Base-by-base conservation (phyloP, 1,140 invertebrate species). In the Drosophila bocqueti region DNA sequence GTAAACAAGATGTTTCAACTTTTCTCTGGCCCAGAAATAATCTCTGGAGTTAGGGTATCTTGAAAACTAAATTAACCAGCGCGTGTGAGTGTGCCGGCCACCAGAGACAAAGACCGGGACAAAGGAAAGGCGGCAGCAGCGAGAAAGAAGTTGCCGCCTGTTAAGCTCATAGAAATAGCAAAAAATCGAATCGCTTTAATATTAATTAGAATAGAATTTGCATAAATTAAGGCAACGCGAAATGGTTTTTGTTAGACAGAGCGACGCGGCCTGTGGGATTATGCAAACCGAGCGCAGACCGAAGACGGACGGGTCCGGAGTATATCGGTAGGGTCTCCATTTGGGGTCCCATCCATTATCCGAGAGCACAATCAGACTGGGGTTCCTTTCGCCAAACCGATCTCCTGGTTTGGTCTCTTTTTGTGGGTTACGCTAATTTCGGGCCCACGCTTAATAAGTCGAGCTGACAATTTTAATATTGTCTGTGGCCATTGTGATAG, bases 181-280 rank as follows among this genome's bases (percentile, higher is more conserved):
- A 61, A 73, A 66, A 78, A 67, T 55, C 55, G 65, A 76, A 90
- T 68, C 71, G 60, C 64, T 55, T 77, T 85, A 85, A 85, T 74
- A 82, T 90, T 90, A 90, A 90, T 90, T 90, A 82, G 83, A 84
- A 76, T 73, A 90, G 79, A 85, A 90, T 90, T 90, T 90, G 85
- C 85, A 90, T 90, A 85, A 79, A 79, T 89, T 81, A 81, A 79
- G 54, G 16, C 73, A 59, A 36, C 49, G 61, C 57, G 69, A 90
- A 79, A 68, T 76, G 71, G 75, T 69, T 91, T 90, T 58, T 74
- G 76, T 90, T 84, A 90, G 85, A 90, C 85, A 91, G 86, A 82
- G 85, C 85, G 85, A 82, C 85, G 85, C 85, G 78, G 43, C 50
- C 61, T 58, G 47, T 46, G 50, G 49, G 42, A 77, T 77, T 78